phyloP scores from a whole-genome alignment of 2,888 invertebrate species.

The Erebia aethiops region DNA sequence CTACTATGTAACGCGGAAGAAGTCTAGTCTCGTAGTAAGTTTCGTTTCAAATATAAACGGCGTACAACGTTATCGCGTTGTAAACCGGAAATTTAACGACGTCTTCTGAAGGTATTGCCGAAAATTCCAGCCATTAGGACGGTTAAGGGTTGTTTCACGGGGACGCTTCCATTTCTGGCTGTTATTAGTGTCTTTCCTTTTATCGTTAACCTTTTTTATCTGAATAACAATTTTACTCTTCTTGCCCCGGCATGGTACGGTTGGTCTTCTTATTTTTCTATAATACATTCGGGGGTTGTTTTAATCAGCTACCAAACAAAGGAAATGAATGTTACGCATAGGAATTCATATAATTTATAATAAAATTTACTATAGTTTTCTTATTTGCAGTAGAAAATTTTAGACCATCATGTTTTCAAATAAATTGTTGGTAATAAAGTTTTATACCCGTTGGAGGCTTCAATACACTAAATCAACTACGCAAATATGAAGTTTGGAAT shows the following conservation, averaged over 20 bases:
- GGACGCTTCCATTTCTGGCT: conserved; percentile 24
- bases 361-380: too few species aligned
- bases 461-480: neutral
- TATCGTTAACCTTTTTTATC: conserved; percentile 28
- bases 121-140: conserved; percentile 43
- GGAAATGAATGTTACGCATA: too few species aligned
- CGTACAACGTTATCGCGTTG: conserved; percentile 55
- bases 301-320: too few species aligned
- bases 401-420: neutral
- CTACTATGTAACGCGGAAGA: conserved; percentile 3
- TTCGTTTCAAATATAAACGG: conserved; percentile 39
- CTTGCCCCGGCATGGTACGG: too few species aligned
- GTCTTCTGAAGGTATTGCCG: conserved; percentile 47
- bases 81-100: conserved; percentile 67
- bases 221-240: neutral
- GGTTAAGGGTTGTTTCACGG: conserved; percentile 32
- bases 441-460: neutral
- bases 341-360: too few species aligned
- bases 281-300: too few species aligned
- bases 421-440: neutral
- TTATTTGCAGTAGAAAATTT: neutral
- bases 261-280: too few species aligned
- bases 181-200: conserved; percentile 29
- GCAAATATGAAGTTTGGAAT: neutral
- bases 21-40: neutral